phyloP scores from a whole-genome alignment of 2,797 vertebrate species.

The Oreortyx pictus region DNA sequence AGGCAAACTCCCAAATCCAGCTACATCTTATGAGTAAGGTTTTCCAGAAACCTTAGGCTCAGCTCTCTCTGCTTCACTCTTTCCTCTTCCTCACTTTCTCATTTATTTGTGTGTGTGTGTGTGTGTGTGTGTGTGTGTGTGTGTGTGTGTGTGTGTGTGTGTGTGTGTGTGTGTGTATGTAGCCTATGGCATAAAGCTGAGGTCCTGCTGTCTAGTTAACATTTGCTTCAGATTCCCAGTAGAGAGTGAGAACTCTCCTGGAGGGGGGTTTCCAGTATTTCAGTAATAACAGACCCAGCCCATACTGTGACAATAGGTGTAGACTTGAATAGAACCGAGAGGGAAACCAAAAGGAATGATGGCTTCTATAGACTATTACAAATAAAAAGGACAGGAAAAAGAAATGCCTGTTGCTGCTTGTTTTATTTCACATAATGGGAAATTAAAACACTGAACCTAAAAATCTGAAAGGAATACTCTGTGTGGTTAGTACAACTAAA shows the following conservation, averaged over 20 bases:
- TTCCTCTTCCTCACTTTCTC: not conserved
- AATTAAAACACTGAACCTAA: not conserved
- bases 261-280: not conserved
- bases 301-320: not conserved
- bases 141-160: no score
- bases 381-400: not conserved
- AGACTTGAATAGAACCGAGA: not conserved
- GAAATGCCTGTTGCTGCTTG: not conserved
- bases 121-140: no score
- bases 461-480: not conserved
- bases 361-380: not conserved
- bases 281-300: not conserved
- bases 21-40: fast-evolving
- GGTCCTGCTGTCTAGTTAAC: not conserved
- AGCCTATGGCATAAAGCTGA: not conserved
- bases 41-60: not conserved
- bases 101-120: not conserved
- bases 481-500: not conserved
- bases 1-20: not conserved
- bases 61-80: not conserved
- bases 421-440: not conserved
- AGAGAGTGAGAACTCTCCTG: not conserved
- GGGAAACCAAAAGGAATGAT: not conserved
- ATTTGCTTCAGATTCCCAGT: not conserved
- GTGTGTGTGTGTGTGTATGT: not conserved